Conservation (phyloP, 64 coral and sea anemone species). For the Hydrozoanthus tunicans region DNA sequence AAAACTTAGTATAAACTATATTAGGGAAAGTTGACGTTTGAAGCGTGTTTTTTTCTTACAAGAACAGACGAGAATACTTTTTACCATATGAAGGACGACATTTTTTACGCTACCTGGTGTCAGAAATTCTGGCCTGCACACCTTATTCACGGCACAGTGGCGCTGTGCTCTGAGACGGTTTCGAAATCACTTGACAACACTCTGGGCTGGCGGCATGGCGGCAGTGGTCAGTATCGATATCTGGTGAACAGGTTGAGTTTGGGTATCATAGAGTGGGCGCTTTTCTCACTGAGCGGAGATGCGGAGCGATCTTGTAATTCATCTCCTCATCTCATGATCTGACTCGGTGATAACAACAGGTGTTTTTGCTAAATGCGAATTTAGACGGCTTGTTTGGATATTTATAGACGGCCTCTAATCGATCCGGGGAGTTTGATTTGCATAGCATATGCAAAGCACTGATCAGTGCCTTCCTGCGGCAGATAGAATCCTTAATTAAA, state of each 20-base stretch:
- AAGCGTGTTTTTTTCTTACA: background rate
- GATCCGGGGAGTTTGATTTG: constrained; percentile 50
- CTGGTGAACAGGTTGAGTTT: background rate
- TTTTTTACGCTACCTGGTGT: background rate
- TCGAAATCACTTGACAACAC: background rate
- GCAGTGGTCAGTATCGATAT: constrained; percentile 24
- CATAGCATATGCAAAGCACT: constrained; percentile 26
- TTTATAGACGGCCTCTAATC: constrained; percentile 44
- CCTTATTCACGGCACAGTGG: background rate
- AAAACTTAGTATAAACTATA: background rate
- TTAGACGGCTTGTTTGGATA: constrained; percentile 23
- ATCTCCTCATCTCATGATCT: background rate
- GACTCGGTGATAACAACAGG: background rate
- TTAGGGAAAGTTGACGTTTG: background rate
- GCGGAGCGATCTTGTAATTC: constrained; percentile 41
- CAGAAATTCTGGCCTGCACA: background rate
- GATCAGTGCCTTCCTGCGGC: background rate
- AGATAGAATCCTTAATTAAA: constrained; percentile 36
- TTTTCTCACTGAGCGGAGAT: background rate
- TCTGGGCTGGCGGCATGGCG: background rate
- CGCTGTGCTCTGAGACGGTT: no score
- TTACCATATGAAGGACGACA: background rate
- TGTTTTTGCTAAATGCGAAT: constrained; percentile 33
- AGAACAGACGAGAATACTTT: background rate
- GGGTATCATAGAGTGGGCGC: background rate